Evolutionary conservation across 2,797 vertebrate genomes (phyloP).

Genomic region (Eupleurogrammus muticus): DNA sequence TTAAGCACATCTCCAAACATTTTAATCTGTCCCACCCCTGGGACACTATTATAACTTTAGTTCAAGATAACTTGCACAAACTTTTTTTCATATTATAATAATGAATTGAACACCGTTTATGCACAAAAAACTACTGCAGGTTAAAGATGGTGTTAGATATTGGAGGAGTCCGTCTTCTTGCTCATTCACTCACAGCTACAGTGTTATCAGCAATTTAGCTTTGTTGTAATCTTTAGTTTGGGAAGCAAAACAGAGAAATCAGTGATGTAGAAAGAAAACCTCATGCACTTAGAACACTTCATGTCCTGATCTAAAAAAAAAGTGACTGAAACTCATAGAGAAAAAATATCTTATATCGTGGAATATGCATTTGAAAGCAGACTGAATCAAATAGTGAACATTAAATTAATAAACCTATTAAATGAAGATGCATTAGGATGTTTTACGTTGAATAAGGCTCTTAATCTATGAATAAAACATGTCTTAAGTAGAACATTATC

Average conservation of each 20-base stretch:
- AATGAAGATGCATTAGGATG: conserved; percentile 3
- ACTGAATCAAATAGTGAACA: neutral
- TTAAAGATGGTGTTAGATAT: neutral
- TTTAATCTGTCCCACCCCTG: no score
- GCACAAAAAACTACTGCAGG: no score
- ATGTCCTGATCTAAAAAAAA: no score
- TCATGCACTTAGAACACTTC: neutral
- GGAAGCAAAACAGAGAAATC: conserved; percentile 18
- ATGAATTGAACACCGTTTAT: no score
- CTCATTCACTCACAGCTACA: neutral
- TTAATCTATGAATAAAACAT: conserved; percentile 10
- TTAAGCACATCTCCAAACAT: no score
- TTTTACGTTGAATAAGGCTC: neutral
- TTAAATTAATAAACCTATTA: neutral
- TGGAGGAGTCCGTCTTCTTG: neutral
- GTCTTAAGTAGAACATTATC: neutral
- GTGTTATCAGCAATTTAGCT: neutral
- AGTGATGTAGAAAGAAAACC: neutral
- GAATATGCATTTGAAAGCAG: neutral
- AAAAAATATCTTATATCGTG: neutral
- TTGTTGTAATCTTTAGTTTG: conserved; percentile 13
- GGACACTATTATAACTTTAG: no score
- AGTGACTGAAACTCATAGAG: no score
- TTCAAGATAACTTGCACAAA: no score
- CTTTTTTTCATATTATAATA: no score